These are phyloP conservation scores for Myioborus melanocephalus DNA, from an alignment of 2,797 vertebrate species.

Conservation along the genomic window DNA sequence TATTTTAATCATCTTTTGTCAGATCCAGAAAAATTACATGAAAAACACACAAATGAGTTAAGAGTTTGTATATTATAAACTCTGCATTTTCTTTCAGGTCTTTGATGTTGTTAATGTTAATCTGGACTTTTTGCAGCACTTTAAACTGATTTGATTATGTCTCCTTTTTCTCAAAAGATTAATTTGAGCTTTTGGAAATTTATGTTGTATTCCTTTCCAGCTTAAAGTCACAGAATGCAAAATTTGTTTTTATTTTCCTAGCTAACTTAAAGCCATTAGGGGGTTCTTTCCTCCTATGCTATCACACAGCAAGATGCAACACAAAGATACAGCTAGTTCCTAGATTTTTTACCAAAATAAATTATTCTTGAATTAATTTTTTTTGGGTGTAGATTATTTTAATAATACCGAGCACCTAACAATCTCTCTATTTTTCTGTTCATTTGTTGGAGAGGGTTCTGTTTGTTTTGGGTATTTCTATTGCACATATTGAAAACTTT, in stretches of 20 bases:
- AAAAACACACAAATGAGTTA: neutral
- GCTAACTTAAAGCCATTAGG: constrained; percentile 66
- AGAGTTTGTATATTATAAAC: neutral
- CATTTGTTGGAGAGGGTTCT: rapidly evolving
- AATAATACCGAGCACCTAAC: neutral
- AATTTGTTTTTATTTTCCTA: constrained; percentile 31
- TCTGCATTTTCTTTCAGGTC: neutral
- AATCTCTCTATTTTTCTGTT: neutral
- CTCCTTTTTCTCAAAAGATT: constrained; percentile 9
- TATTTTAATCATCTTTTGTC: neutral
- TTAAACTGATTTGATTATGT: neutral
- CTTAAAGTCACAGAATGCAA: neutral
- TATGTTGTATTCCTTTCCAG: neutral
- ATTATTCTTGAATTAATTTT: neutral
- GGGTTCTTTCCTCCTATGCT: constrained; percentile 72
- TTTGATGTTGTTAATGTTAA: neutral
- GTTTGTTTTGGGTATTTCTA: neutral
- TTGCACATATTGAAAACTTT: neutral
- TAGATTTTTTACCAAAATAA: neutral
- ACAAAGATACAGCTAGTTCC: neutral
- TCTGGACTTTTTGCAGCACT: neutral
- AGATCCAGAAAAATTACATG: neutral
- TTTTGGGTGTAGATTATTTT: neutral
- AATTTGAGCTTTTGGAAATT: neutral
- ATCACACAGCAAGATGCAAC: constrained; percentile 18